phyloP scores from a whole-genome alignment of 2,113 vertebrate genomes.

The Sminthopsis crassicaudata region DNA sequence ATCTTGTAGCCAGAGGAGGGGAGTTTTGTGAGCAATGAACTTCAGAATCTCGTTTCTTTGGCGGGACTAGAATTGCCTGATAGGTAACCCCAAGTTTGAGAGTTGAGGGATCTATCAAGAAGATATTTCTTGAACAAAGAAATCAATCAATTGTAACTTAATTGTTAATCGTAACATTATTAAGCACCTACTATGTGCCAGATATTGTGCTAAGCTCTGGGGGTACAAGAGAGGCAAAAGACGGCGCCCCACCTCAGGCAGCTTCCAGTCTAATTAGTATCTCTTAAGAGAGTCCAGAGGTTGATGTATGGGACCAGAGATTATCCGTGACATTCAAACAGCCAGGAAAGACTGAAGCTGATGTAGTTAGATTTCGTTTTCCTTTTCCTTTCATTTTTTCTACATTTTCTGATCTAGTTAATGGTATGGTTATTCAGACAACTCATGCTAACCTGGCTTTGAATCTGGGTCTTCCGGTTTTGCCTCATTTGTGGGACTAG shows the following conservation, averaged over 20 bases:
- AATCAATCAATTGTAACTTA: neutral
- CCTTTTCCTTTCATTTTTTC: neutral
- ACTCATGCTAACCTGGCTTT: neutral
- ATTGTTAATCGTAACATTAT: neutral
- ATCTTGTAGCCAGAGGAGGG: neutral
- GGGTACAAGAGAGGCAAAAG: neutral
- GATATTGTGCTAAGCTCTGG: neutral
- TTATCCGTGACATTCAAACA: neutral
- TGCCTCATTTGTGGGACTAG: neutral
- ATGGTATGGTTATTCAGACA: neutral
- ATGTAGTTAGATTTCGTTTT: neutral
- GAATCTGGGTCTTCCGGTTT: neutral
- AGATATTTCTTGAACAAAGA: neutral
- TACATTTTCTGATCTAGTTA: neutral
- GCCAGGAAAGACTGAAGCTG: neutral
- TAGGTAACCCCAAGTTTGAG: neutral
- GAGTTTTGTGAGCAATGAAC: neutral
- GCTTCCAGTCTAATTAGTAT: too few relatives aligned
- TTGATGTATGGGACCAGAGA: neutral
- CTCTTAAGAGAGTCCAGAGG: neutral
- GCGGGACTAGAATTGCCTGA: neutral
- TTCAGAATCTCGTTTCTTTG: neutral
- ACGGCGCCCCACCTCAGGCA: neutral
- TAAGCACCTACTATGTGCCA: neutral
- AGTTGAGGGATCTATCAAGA: neutral